Evolutionary conservation across 2,888 invertebrate species (phyloP).

Genomic region (Xestoiulus laeticollis): DNA sequence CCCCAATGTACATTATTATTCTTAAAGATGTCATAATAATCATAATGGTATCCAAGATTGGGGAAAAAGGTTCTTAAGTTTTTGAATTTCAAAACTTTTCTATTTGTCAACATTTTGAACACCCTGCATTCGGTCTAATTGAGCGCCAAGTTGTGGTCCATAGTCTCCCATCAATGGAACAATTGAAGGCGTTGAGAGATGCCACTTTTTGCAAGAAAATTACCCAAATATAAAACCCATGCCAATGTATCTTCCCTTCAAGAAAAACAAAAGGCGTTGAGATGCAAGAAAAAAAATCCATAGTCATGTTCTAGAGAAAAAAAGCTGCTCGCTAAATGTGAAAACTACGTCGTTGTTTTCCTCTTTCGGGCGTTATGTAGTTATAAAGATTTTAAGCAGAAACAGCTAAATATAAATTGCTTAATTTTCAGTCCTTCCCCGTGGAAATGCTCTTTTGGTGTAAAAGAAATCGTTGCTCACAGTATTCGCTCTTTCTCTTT

Average conservation of each 20-base stretch:
- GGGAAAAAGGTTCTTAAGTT: no score
- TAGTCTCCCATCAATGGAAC: background rate
- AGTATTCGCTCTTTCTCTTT: background rate
- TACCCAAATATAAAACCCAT: background rate
- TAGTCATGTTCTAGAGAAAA: background rate
- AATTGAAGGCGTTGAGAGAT: background rate
- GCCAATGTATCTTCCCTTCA: background rate
- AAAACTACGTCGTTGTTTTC: background rate
- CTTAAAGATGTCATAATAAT: no score
- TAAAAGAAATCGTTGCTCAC: background rate
- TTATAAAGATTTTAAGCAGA: background rate
- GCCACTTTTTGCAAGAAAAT: background rate
- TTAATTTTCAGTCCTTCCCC: background rate
- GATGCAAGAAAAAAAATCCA: background rate
- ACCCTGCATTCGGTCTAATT: no score
- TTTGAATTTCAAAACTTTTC: no score
- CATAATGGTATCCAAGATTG: no score
- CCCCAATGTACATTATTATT: no score
- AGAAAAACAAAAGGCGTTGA: background rate
- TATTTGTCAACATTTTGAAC: no score
- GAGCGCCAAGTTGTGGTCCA: no score
- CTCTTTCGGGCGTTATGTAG: background rate
- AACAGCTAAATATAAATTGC: slow-evolving; percentile 1
- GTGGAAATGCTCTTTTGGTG: background rate
- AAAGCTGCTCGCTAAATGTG: background rate